These are phyloP conservation scores for Formica aserva DNA, from an alignment of 2,888 invertebrate species.

Conservation along the genomic window DNA sequence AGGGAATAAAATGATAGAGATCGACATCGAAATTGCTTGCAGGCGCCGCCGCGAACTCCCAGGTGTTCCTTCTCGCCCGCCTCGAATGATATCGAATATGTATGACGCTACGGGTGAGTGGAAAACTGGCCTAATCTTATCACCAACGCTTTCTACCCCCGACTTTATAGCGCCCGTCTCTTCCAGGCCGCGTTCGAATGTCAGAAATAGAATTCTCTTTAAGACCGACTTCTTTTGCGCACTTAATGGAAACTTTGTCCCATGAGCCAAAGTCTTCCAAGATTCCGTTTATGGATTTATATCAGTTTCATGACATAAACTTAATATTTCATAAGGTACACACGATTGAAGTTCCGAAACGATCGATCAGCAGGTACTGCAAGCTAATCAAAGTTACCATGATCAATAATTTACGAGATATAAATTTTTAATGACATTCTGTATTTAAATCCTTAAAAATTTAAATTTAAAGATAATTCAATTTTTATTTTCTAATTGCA, in stretches of 20 bases:
- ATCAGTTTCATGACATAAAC: not conserved
- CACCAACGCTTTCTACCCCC: slow-evolving; percentile 63
- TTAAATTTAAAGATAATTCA: not conserved
- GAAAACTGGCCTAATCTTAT: slow-evolving; percentile 73
- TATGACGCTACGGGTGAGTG: slow-evolving; percentile 65
- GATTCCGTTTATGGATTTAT: slow-evolving; percentile 60
- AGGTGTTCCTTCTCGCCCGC: slow-evolving; percentile 59
- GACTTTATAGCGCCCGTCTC: slow-evolving; percentile 50
- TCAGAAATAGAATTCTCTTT: slow-evolving; percentile 62
- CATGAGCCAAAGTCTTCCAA: slow-evolving; percentile 42
- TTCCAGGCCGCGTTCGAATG: not conserved
- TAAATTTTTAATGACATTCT: not conserved
- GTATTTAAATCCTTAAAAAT: not conserved
- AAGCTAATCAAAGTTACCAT: not conserved
- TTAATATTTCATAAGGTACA: not conserved
- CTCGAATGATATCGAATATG: slow-evolving; percentile 73
- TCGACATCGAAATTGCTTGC: slow-evolving; percentile 60
- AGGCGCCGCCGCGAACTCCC: slow-evolving; percentile 60
- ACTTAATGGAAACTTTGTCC: slow-evolving; percentile 63
- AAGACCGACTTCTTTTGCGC: slow-evolving; percentile 31
- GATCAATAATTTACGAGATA: not conserved
- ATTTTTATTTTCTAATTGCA: not conserved
- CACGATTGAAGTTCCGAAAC: not conserved
- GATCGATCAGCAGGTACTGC: slow-evolving; percentile 4
- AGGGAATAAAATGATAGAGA: slow-evolving; percentile 56